Evolutionary conservation across 2,888 invertebrate species (phyloP).

Genomic region (Cephonodes hylas): DNA sequence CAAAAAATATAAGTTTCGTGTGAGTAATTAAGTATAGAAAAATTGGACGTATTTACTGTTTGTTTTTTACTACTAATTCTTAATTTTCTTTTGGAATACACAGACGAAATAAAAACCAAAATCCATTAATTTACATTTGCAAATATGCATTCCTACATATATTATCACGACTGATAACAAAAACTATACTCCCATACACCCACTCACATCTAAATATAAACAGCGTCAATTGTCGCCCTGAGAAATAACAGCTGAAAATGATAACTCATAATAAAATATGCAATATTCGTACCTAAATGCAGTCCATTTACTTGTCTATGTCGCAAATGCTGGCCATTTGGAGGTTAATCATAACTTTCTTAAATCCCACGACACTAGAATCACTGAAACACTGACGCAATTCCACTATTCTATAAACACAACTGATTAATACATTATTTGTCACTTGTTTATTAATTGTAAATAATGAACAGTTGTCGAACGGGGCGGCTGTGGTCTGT

Average conservation of each 20-base stretch:
- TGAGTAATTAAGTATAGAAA: too few species aligned
- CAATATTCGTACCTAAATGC: neutral
- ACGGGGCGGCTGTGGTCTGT: neutral
- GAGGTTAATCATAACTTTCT: conserved; percentile 1
- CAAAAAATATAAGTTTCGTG: too few species aligned
- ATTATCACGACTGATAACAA: neutral
- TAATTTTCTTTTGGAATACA: too few species aligned
- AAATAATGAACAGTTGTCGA: neutral
- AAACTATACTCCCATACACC: too few species aligned
- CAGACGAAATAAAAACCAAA: too few species aligned
- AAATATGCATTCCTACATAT: neutral
- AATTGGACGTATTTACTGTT: too few species aligned
- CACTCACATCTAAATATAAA: too few species aligned
- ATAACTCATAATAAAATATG: neutral
- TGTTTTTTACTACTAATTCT: too few species aligned
- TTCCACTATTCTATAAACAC: neutral
- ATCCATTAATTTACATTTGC: neutral
- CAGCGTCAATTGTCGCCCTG: too few species aligned
- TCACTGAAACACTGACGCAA: neutral
- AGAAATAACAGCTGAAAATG: neutral
- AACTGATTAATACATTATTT: neutral
- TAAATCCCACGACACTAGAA: neutral
- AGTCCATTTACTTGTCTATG: neutral
- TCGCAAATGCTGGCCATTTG: neutral
- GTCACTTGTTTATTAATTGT: conserved; percentile 7